These are phyloP conservation scores for Xiphias gladius DNA, from an alignment of 2,113 vertebrate species.

Conservation along the genomic window DNA sequence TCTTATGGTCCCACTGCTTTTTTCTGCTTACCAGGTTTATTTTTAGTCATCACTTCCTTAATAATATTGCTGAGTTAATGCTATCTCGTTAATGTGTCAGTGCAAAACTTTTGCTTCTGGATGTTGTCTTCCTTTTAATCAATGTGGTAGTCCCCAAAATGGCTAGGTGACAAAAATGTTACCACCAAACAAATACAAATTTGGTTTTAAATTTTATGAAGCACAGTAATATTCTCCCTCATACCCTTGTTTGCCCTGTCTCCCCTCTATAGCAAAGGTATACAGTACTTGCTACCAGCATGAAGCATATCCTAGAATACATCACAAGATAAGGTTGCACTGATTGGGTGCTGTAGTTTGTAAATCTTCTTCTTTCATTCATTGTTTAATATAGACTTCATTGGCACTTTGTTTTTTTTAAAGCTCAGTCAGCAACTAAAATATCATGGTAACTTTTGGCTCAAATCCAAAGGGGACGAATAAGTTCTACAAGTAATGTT, in stretches of 20 bases:
- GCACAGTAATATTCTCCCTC: background rate
- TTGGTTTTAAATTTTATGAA: background rate
- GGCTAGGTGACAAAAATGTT: too few relatives aligned
- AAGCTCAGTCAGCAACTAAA: background rate
- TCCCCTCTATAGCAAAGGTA: background rate
- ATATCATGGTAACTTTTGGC: background rate
- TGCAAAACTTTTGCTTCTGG: too few relatives aligned
- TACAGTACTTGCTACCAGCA: background rate
- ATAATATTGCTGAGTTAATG: too few relatives aligned
- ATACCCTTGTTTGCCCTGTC: background rate
- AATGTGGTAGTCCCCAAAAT: too few relatives aligned
- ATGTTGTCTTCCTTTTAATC: too few relatives aligned
- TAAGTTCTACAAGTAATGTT: background rate
- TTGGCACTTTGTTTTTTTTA: background rate
- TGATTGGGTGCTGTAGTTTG: background rate
- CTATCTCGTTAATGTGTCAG: too few relatives aligned
- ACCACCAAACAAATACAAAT: background rate
- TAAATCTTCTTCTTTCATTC: background rate
- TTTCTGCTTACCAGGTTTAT: background rate
- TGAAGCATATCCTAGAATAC: background rate
- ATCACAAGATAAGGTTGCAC: background rate
- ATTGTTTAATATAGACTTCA: background rate
- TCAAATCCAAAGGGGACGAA: background rate
- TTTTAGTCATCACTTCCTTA: too few relatives aligned
- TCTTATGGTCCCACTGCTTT: too few relatives aligned